phyloP scores from a whole-genome alignment of 2,888 invertebrate species.

The Carpatolechia fugitivella region DNA sequence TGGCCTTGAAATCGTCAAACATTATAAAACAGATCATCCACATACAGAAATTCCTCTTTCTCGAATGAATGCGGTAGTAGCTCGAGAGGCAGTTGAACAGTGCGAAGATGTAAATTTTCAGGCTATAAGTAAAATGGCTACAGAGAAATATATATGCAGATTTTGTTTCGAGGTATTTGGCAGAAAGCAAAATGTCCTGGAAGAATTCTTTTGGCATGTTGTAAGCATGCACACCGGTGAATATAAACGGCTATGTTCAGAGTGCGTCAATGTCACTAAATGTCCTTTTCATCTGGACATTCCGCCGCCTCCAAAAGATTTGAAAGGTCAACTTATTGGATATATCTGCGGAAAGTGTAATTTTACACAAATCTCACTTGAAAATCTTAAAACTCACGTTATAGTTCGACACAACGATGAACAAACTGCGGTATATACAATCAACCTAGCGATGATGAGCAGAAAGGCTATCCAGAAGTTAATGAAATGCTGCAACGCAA shows the following conservation, averaged over 20 bases:
- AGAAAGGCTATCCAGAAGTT: slow-evolving; percentile 41
- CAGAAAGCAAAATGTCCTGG: slow-evolving; percentile 44
- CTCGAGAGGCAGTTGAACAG: slow-evolving; percentile 76
- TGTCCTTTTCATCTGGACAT: slow-evolving; percentile 59
- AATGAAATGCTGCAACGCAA: slow-evolving; percentile 27
- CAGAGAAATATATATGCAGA: slow-evolving; percentile 58
- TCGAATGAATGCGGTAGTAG: slow-evolving; percentile 73
- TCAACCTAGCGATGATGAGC: slow-evolving; percentile 57
- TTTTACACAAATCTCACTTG: slow-evolving; percentile 82
- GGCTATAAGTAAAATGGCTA: slow-evolving; percentile 50
- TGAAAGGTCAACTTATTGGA: slow-evolving; percentile 68
- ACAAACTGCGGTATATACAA: slow-evolving; percentile 65
- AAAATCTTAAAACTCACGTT: slow-evolving; percentile 82
- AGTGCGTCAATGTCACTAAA: slow-evolving; percentile 68
- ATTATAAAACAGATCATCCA: slow-evolving; percentile 82
- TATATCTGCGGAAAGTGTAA: slow-evolving; percentile 86
- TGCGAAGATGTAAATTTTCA: slow-evolving; percentile 64
- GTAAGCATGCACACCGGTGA: slow-evolving; percentile 88
- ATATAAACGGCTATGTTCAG: slow-evolving; percentile 82
- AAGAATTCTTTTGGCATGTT: slow-evolving; percentile 85
- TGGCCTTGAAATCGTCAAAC: slow-evolving; percentile 81
- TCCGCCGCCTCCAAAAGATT: slow-evolving; percentile 61
- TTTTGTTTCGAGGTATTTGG: slow-evolving; percentile 64
- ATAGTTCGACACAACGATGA: slow-evolving; percentile 73
- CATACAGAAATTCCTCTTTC: slow-evolving; percentile 83